These are phyloP conservation scores for Drosophila orena DNA, from an alignment of 1,140 invertebrate genomes.

Conservation along the genomic window DNA sequence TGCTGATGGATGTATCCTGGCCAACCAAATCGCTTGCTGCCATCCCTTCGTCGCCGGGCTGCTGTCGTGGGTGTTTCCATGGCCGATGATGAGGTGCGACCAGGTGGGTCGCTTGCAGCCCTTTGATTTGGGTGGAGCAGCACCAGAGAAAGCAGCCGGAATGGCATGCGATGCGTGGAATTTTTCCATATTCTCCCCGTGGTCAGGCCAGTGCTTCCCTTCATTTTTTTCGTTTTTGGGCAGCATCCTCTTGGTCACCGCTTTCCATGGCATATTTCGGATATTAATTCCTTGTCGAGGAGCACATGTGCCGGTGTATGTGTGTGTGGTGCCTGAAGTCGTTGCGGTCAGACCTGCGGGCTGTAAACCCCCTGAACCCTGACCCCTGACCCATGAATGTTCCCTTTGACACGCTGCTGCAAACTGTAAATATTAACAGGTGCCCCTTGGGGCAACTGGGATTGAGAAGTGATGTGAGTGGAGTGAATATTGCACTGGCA, in stretches of 20 bases:
- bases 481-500: constrained; percentile 1
- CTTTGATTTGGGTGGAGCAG: background rate
- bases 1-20: constrained; percentile 63
- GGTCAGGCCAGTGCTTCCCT: constrained; percentile 17
- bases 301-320: background rate
- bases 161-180: constrained; percentile 11
- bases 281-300: constrained; percentile 57
- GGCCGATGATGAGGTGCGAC: background rate
- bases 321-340: constrained; percentile 11
- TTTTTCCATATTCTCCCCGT: constrained; percentile 58
- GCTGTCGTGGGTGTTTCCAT: constrained; percentile 25
- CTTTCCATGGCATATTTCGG: constrained; percentile 45
- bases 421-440: constrained; percentile 43
- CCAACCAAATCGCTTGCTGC: constrained; percentile 78
- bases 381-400: background rate
- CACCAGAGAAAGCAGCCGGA: background rate
- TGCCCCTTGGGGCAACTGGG: constrained; percentile 26
- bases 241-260: constrained; percentile 1
- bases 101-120: background rate
- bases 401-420: constrained; percentile 27
- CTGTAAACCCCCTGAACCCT: background rate
- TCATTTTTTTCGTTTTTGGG: background rate
- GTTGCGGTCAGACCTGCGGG: constrained; percentile 31
- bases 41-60: constrained; percentile 1
- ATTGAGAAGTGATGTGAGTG: background rate